Percentiles rank a stretch among this genome's conserved stretches.
phyloP scores from a whole-genome alignment of 2,797 vertebrate genomes.

The Gambusia yucatana region DNA sequence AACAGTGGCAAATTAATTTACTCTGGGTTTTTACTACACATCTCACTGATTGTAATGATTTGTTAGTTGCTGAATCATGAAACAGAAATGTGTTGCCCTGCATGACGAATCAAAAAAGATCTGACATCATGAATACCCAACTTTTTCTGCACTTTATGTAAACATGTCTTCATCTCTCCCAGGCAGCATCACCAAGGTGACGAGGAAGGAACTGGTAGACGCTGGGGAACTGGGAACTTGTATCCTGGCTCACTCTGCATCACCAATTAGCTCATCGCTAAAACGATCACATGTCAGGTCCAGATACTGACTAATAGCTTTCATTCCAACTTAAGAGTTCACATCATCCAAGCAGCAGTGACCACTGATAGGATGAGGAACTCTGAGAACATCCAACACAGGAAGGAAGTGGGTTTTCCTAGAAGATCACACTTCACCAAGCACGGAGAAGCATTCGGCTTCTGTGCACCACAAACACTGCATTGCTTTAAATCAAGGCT shows the following conservation, averaged over 20 bases:
- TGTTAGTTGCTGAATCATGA: not conserved
- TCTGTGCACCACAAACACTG: too few species aligned
- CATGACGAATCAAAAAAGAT: not conserved
- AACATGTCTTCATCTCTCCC: not conserved
- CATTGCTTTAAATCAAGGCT: too few species aligned
- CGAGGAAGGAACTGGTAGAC: not conserved
- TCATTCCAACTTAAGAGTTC: not conserved
- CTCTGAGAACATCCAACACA: not conserved
- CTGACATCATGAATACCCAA: not conserved
- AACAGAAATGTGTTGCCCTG: not conserved
- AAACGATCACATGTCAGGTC: not conserved
- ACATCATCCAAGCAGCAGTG: not conserved
- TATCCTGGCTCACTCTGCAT: not conserved
- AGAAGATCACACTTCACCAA: too few species aligned
- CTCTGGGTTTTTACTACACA: not conserved
- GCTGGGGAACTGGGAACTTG: not conserved
- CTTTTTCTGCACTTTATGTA: not conserved
- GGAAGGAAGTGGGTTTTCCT: not conserved
- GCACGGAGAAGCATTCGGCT: too few species aligned
- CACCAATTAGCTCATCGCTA: not conserved
- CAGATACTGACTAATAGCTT: not conserved
- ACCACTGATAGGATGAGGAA: not conserved
- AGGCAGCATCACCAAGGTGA: not conserved
- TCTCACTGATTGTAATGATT: not conserved
- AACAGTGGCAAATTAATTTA: not conserved